Evolutionary conservation across 2,113 vertebrate species (phyloP).

Genomic region (Indicator maculatus): DNA sequence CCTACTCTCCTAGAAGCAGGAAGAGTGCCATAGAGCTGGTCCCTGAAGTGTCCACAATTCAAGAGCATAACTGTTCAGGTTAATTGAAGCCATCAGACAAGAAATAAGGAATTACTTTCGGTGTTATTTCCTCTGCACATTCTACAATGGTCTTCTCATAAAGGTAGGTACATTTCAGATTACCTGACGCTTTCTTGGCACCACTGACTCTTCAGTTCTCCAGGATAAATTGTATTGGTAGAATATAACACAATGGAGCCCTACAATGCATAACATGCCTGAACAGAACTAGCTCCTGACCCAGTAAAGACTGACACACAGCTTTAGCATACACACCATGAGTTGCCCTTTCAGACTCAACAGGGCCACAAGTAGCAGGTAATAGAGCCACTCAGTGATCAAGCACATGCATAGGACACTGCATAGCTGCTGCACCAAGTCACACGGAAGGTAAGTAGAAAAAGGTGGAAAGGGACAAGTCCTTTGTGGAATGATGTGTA

Average conservation of each 20-base stretch:
- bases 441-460: not conserved
- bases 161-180: conserved; percentile 29
- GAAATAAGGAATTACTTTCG: conserved; percentile 55
- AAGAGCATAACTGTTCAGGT: conserved; percentile 52
- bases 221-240: not conserved
- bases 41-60: conserved; percentile 18
- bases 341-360: not conserved
- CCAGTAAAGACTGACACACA: not conserved
- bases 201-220: not conserved
- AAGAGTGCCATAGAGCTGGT: conserved; percentile 31
- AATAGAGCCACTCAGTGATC: rapidly evolving
- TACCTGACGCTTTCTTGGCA: conserved; percentile 40
- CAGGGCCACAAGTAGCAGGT: rapidly evolving
- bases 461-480: not conserved
- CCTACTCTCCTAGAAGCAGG: conserved; percentile 32
- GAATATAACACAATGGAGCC: not conserved
- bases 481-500: not conserved
- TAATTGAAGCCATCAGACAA: conserved; percentile 58
- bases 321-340: not conserved
- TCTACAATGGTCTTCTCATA: conserved; percentile 10
- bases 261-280: not conserved
- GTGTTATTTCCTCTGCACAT: not conserved
- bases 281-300: not conserved
- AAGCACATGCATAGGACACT: rapidly evolving
- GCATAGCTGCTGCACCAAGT: not conserved